phyloP scores from a whole-genome alignment of 2,113 vertebrate species.

The Cyprinus carpio region DNA sequence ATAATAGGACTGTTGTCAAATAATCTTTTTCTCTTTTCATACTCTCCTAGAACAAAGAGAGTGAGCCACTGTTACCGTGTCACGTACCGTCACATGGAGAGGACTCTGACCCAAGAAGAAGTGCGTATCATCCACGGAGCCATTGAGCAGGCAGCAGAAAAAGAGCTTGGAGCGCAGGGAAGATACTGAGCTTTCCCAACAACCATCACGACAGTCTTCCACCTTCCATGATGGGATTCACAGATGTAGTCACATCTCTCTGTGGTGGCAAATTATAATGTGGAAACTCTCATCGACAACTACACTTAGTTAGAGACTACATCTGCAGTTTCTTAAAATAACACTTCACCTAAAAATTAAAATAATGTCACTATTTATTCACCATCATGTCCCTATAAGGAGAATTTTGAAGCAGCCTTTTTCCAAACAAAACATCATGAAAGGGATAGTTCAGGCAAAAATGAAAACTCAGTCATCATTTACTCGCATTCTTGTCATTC shows the following conservation, averaged over 20 bases:
- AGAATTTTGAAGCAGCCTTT: not conserved
- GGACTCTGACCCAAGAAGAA: slow-evolving; percentile 86
- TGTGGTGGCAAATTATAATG: not conserved
- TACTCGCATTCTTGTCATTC: not conserved
- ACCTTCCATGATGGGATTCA: not conserved
- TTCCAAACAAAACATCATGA: not conserved
- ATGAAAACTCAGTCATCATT: not conserved
- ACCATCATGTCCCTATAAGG: not conserved
- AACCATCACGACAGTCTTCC: not conserved
- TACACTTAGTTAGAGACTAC: not conserved
- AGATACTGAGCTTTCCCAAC: slow-evolving; percentile 75
- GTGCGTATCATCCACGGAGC: slow-evolving; percentile 78
- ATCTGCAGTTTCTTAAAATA: not conserved
- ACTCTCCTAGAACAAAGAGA: slow-evolving; percentile 78
- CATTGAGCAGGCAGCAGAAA: slow-evolving; percentile 76
- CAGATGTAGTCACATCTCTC: not conserved
- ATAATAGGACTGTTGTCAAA: not conserved
- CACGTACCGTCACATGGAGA: slow-evolving; percentile 89
- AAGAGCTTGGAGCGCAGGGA: slow-evolving; percentile 83
- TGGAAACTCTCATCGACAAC: not conserved
- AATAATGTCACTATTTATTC: not conserved
- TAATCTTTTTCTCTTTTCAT: not conserved
- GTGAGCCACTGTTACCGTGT: slow-evolving; percentile 91
- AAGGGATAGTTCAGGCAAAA: not conserved
- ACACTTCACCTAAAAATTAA: not conserved